A percentile compares a stretch with the other conserved stretches of the same genome.
Conservation (phyloP, 1,140 invertebrate genomes). For the Philotrypesis tridentata region DNA sequence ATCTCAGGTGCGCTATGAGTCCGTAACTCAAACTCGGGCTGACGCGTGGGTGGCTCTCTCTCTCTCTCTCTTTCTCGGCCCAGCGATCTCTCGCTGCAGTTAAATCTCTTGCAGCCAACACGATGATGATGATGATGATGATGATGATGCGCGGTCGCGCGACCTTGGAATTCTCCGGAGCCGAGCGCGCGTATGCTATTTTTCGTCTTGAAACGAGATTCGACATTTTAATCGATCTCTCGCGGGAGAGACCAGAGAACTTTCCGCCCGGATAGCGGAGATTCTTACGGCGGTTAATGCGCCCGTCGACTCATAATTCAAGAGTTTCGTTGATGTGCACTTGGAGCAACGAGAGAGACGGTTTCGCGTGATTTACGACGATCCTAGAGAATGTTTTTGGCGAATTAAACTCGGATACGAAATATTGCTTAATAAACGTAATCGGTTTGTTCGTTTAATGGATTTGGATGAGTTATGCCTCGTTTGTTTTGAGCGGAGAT, state of each 20-base stretch:
- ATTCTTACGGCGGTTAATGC: constrained; percentile 5
- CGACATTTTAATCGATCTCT: constrained; percentile 34
- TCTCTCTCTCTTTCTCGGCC: no score
- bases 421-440: constrained; percentile 39
- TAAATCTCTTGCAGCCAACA: neutral
- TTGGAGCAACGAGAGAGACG: neutral
- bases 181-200: neutral
- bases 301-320: constrained; percentile 24
- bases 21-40: constrained; percentile 63
- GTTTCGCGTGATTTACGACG: constrained; percentile 32
- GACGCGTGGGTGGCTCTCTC: constrained; percentile 66
- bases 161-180: constrained; percentile 14
- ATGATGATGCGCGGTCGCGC: neutral
- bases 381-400: constrained; percentile 39
- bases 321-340: constrained; percentile 1
- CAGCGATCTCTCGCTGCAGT: neutral
- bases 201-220: constrained; percentile 14
- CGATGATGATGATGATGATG: neutral
- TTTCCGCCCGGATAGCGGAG: neutral
- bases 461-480: constrained; percentile 7
- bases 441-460: constrained; percentile 27
- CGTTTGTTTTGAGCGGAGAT: no score
- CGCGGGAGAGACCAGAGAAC: neutral
- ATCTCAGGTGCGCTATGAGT: constrained; percentile 60
- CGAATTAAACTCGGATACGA: constrained; percentile 25